phyloP scores from a whole-genome alignment of 2,113 vertebrate genomes.

The Strix aluco region DNA sequence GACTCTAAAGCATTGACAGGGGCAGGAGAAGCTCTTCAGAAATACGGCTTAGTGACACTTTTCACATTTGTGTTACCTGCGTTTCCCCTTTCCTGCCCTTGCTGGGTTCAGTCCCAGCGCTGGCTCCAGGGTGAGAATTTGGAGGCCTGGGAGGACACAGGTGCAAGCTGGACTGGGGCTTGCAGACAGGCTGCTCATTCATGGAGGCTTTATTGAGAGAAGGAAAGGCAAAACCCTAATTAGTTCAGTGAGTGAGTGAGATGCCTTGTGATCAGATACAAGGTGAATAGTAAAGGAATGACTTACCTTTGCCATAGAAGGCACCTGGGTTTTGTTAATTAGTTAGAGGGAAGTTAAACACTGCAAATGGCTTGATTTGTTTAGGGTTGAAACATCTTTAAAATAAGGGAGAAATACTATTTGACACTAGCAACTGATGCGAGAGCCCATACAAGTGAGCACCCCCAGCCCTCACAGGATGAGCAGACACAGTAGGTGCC shows the following conservation, averaged over 20 bases:
- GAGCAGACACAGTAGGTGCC: background rate
- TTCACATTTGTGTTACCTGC: background rate
- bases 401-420: background rate
- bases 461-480: background rate
- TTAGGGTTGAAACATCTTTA: background rate
- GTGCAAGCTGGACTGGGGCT: background rate
- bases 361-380: background rate
- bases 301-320: background rate
- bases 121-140: background rate
- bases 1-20: background rate
- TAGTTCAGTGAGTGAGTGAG: background rate
- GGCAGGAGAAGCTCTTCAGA: background rate
- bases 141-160: background rate
- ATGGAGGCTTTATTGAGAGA: background rate
- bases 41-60: fast-evolving
- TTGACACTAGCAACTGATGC: background rate
- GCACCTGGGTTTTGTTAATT: background rate
- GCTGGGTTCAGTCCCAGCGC: background rate
- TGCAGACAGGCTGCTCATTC: constrained; percentile 9
- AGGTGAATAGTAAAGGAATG: background rate
- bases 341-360: background rate
- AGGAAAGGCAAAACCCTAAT: constrained; percentile 35
- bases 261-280: background rate
- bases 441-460: background rate
- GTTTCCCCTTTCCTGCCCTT: background rate